Evolutionary conservation across 1,140 invertebrate species (phyloP).

Genomic region (Drosophila eugracilis): DNA sequence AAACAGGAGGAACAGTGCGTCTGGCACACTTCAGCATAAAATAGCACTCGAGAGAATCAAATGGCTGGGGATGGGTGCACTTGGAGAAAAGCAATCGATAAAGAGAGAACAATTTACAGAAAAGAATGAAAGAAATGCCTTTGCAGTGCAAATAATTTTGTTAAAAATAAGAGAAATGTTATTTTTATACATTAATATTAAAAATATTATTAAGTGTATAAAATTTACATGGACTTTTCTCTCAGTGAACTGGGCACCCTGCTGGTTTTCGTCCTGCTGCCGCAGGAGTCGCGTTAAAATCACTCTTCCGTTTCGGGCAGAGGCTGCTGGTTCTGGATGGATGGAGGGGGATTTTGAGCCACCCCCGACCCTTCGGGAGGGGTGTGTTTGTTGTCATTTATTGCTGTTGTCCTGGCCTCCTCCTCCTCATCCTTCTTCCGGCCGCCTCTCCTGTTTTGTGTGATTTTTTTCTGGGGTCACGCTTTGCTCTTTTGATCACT

Average conservation of each 20-base stretch:
- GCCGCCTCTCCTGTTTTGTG: conserved; percentile 40
- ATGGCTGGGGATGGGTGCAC: conserved; percentile 7
- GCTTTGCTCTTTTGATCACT: conserved; percentile 78
- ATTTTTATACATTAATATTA: too few relatives aligned
- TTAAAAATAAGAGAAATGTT: too few relatives aligned
- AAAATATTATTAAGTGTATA: not conserved
- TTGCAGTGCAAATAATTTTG: too few relatives aligned
- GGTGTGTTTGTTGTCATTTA: conserved; percentile 83
- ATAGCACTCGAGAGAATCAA: conserved; percentile 78
- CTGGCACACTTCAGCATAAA: conserved; percentile 82
- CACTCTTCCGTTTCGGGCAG: conserved; percentile 70
- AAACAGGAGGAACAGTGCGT: conserved; percentile 38
- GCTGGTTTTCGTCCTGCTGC: conserved; percentile 42
- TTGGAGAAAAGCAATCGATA: not conserved
- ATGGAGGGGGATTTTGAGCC: conserved; percentile 3
- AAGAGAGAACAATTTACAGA: not conserved
- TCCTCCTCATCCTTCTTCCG: not conserved
- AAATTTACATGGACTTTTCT: not conserved
- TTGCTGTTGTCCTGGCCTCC: conserved; percentile 69
- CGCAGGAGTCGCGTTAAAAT: conserved; percentile 69
- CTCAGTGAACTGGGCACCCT: conserved; percentile 46
- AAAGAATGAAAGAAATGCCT: too few relatives aligned
- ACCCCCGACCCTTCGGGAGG: conserved; percentile 35
- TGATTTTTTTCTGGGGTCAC: conserved; percentile 82
- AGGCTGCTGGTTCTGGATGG: conserved; percentile 4